Evolutionary conservation across 2,113 vertebrate genomes (phyloP).

Genomic region (Coreoperca whiteheadi): DNA sequence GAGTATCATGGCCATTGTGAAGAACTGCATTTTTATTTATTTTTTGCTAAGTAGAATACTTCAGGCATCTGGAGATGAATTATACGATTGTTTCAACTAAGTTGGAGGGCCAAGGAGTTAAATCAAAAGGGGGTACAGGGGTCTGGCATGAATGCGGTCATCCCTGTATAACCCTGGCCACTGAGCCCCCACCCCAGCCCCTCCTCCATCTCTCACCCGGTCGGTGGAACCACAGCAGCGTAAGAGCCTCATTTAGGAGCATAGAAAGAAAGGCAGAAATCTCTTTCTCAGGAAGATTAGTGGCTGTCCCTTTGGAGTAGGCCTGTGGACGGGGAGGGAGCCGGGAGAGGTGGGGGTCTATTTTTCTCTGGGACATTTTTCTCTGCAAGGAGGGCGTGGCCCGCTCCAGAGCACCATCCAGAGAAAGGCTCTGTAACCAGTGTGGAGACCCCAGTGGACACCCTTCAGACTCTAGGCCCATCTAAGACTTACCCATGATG

Average conservation of each 20-base stretch:
- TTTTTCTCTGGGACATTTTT: conserved; percentile 85
- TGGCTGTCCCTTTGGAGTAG: conserved; percentile 81
- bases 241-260: conserved; percentile 83
- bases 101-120: conserved; percentile 65
- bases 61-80: conserved; percentile 42
- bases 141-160: conserved; percentile 70
- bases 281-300: conserved; percentile 88
- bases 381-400: conserved; percentile 83
- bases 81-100: conserved; percentile 43
- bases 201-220: conserved; percentile 55
- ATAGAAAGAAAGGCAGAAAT: conserved; percentile 81
- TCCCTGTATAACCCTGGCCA: conserved; percentile 64
- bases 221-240: conserved; percentile 69
- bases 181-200: conserved; percentile 24
- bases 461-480: conserved; percentile 69
- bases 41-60: conserved; percentile 15
- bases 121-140: conserved; percentile 46
- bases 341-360: conserved; percentile 35
- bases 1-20: neutral
- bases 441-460: conserved; percentile 36
- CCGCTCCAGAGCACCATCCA: conserved; percentile 73
- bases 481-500: conserved; percentile 71
- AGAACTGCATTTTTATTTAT: conserved; percentile 4
- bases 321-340: conserved; percentile 65
- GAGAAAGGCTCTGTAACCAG: conserved; percentile 37